A percentile compares a stretch with the other conserved stretches of the same genome.
Evolutionary conservation across 2,888 invertebrate species (phyloP).

Genomic region (Keiferia lycopersicella): DNA sequence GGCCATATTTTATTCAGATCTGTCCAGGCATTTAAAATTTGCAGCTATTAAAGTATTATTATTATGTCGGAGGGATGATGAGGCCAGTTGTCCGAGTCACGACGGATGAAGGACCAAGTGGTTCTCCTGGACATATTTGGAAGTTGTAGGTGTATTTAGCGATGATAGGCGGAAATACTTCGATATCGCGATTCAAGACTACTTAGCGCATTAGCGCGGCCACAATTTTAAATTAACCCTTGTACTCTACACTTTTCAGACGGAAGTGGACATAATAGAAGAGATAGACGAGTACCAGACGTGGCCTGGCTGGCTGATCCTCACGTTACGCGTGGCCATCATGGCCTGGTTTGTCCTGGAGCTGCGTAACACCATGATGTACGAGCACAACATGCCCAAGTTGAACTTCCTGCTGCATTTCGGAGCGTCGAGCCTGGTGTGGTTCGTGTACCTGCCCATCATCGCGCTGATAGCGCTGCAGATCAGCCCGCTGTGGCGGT

Average conservation of each 20-base stretch:
- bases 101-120: too few species aligned
- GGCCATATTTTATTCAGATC: too few species aligned
- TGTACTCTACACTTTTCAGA: conserved; percentile 79
- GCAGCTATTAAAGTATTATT: too few species aligned
- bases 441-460: conserved; percentile 98
- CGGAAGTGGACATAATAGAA: conserved; percentile 97
- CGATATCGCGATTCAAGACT: too few species aligned
- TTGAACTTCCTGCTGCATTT: conserved; percentile 97
- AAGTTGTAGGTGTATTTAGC: too few species aligned
- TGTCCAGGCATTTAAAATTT: too few species aligned
- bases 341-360: conserved; percentile 95
- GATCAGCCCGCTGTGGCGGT: conserved; percentile 97
- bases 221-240: too few species aligned
- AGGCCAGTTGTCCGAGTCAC: too few species aligned
- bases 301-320: conserved; percentile 97
- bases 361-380: conserved; percentile 79
- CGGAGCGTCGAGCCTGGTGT: conserved; percentile 98
- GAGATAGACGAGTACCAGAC: conserved; percentile 99
- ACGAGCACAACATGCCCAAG: conserved; percentile 83
- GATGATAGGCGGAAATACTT: too few species aligned
- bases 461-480: conserved; percentile 96
- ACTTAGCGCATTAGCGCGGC: too few species aligned
- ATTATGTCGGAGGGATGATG: too few species aligned
- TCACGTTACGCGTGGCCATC: conserved; percentile 91
- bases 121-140: too few species aligned